Percentiles rank a stretch among this genome's conserved stretches.
These are phyloP conservation scores for Coracopsis vasa DNA, from an alignment of 2,113 vertebrate genomes.

Conservation along the genomic window DNA sequence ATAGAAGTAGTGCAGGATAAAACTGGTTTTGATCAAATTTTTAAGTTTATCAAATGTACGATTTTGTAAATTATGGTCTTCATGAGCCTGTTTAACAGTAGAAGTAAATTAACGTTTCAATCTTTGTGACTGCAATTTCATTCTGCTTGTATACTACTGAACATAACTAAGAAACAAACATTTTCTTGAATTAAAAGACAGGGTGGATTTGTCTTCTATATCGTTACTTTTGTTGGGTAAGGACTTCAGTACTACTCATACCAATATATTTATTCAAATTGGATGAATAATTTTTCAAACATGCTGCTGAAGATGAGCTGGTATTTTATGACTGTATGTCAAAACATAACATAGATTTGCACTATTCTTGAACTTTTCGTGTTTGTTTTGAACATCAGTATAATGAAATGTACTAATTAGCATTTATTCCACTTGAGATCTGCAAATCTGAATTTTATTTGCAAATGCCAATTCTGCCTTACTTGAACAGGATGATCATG, in stretches of 20 bases:
- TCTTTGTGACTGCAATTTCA: not conserved
- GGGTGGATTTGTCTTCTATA: not conserved
- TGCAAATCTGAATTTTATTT: not conserved
- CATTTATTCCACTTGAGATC: not conserved
- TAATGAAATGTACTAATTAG: not conserved
- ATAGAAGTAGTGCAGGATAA: not conserved
- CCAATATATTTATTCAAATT: not conserved
- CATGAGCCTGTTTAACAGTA: not conserved
- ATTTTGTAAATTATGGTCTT: not conserved
- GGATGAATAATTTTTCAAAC: not conserved
- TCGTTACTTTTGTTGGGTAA: rapidly evolving
- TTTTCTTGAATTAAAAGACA: not conserved
- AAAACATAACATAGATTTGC: not conserved
- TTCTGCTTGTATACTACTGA: not conserved
- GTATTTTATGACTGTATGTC: not conserved
- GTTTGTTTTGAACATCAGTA: not conserved
- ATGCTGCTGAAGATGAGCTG: not conserved
- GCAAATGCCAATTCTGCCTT: not conserved
- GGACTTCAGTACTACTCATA: not conserved
- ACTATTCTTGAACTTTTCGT: not conserved
- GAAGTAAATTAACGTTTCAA: not conserved
- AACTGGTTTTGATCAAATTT: not conserved
- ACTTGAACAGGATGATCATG: not conserved
- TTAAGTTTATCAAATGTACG: not conserved
- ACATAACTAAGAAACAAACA: not conserved